phyloP scores from a whole-genome alignment of 2,113 vertebrate species.

The Hippocampus guttulatus region DNA sequence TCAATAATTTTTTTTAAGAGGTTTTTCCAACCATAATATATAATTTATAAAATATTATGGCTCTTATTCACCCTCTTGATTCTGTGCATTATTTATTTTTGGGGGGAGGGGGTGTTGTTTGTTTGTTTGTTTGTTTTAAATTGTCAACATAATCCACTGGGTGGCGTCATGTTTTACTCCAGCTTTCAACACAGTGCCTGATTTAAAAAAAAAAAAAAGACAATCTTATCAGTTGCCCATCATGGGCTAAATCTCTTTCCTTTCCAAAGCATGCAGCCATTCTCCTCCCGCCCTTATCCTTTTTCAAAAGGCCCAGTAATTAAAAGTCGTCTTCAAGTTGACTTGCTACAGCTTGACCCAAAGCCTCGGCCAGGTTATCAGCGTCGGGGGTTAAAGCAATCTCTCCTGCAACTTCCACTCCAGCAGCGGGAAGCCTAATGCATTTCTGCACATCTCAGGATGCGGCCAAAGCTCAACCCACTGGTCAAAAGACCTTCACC shows the following conservation, averaged over 20 bases:
- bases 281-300: conserved; percentile 48
- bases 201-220: conserved; percentile 44
- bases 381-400: conserved; percentile 58
- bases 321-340: conserved; percentile 59
- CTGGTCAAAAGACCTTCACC: neutral
- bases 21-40: too few relatives aligned
- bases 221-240: conserved; percentile 54
- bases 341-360: conserved; percentile 18
- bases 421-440: conserved; percentile 35
- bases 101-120: neutral
- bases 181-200: conserved; percentile 22
- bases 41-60: too few relatives aligned
- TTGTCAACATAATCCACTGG: conserved; percentile 6
- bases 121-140: neutral
- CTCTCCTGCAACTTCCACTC: conserved; percentile 30
- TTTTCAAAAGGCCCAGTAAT: conserved; percentile 60
- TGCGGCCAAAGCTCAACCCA: neutral
- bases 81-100: neutral
- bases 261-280: conserved; percentile 45
- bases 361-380: conserved; percentile 2
- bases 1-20: too few relatives aligned
- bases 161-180: conserved; percentile 24
- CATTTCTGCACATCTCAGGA: conserved; percentile 13
- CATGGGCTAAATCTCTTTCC: conserved; percentile 45
- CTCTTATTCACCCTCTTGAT: neutral